Conservation (phyloP, 35 echinoderm and acorn worm genomes). For the Diadema setosum region DNA sequence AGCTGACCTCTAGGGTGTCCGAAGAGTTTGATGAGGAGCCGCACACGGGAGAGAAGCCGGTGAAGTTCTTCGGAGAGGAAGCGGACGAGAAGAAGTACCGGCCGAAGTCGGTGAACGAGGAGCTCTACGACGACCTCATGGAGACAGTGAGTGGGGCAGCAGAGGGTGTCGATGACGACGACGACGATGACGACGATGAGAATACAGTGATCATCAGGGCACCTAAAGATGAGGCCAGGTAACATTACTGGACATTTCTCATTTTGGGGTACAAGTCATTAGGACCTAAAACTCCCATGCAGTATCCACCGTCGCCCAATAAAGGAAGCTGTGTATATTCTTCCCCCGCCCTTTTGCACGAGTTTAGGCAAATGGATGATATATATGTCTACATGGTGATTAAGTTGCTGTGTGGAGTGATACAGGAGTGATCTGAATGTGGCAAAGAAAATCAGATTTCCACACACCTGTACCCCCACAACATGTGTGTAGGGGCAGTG, state of each 20-base stretch:
- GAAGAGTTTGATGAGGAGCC: background rate
- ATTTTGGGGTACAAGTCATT: too few species aligned
- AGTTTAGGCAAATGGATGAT: too few species aligned
- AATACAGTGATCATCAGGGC: background rate
- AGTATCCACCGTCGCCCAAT: too few species aligned
- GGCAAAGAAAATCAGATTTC: too few species aligned
- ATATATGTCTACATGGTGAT: too few species aligned
- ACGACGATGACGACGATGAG: background rate
- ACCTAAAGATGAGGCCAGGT: background rate
- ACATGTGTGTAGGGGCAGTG: too few species aligned
- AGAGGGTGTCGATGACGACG: background rate
- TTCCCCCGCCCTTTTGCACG: too few species aligned
- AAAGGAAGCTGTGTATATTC: too few species aligned
- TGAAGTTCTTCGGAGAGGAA: conserved; percentile 19
- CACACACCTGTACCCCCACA: too few species aligned
- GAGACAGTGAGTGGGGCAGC: background rate
- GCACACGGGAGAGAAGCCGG: conserved; percentile 13
- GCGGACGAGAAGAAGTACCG: background rate
- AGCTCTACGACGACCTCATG: background rate
- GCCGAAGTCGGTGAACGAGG: background rate
- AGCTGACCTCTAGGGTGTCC: background rate
- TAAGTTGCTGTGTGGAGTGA: too few species aligned
- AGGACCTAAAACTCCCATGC: too few species aligned
- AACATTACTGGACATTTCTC: background rate
- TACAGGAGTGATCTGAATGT: too few species aligned